Conservation (phyloP, 92 coral and sea anemone genomes). For the Zoanthus sociatus region DNA sequence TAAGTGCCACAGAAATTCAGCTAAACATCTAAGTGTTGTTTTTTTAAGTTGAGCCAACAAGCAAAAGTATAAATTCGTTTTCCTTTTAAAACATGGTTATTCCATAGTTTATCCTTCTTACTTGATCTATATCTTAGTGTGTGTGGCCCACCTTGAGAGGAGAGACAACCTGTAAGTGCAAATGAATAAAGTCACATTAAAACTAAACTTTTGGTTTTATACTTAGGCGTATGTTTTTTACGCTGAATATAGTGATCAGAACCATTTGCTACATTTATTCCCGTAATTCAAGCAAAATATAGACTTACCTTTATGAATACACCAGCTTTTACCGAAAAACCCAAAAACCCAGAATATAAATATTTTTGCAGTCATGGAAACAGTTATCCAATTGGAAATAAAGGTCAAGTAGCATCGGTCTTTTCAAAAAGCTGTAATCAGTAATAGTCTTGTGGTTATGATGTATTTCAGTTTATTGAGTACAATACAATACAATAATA, state of each 20-base stretch:
- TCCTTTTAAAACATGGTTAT: background rate
- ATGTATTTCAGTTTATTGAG: no score
- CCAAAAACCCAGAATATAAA: slow-evolving; percentile 64
- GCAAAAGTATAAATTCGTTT: background rate
- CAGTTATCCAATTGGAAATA: slow-evolving; percentile 66
- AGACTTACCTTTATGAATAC: slow-evolving; percentile 58
- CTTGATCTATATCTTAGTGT: slow-evolving; percentile 60
- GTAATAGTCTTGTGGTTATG: no score
- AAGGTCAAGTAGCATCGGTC: slow-evolving; percentile 8
- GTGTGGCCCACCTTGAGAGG: slow-evolving; percentile 72
- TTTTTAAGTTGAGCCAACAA: background rate
- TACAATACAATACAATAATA: no score
- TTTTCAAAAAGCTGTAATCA: slow-evolving; percentile 20
- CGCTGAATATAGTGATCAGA: background rate
- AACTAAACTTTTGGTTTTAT: no score
- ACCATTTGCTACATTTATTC: background rate
- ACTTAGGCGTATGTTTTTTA: background rate
- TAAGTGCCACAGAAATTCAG: slow-evolving; percentile 56
- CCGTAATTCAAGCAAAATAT: no score
- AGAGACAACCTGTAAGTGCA: slow-evolving; percentile 49
- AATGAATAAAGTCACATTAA: background rate
- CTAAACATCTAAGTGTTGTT: slow-evolving; percentile 53
- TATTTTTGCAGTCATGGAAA: slow-evolving; percentile 62
- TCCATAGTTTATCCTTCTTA: slow-evolving; percentile 10
- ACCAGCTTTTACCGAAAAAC: background rate